Evolutionary conservation across 2,797 vertebrate species (phyloP).

Genomic region (Monodelphis domestica): DNA sequence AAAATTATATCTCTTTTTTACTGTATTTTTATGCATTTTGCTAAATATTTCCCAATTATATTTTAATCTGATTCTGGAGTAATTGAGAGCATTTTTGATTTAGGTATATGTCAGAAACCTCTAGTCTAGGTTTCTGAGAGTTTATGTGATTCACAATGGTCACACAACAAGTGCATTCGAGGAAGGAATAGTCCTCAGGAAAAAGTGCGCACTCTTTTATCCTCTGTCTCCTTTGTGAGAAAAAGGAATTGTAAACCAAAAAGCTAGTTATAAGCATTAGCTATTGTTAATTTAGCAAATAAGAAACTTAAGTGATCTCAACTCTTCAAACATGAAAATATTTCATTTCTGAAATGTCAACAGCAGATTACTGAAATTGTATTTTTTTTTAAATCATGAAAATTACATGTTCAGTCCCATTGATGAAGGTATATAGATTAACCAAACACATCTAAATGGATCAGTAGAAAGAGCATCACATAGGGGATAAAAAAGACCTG

Average conservation of each 20-base stretch:
- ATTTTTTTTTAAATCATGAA: not conserved
- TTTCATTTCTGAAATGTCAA: not conserved
- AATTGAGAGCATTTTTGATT: not conserved
- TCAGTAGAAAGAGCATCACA: not conserved
- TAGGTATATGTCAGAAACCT: not conserved
- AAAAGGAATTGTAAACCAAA: not conserved
- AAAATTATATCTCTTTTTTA: not conserved
- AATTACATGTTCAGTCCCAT: not conserved
- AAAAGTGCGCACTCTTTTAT: not conserved
- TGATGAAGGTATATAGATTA: not conserved
- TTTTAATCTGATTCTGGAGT: not conserved
- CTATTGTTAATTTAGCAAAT: not conserved
- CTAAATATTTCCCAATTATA: not conserved
- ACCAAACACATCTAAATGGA: not conserved
- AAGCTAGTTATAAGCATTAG: not conserved
- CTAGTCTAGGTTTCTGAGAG: not conserved
- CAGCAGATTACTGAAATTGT: not conserved
- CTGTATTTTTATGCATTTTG: not conserved
- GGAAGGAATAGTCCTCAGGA: not conserved
- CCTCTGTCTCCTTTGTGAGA: accelerated
- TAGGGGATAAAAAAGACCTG: not conserved
- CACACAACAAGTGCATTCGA: not conserved
- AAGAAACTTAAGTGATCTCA: not conserved
- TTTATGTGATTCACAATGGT: not conserved
- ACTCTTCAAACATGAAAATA: not conserved